phyloP scores from a whole-genome alignment of 2,797 vertebrate genomes.

The Lepilemur septentrionalis region DNA sequence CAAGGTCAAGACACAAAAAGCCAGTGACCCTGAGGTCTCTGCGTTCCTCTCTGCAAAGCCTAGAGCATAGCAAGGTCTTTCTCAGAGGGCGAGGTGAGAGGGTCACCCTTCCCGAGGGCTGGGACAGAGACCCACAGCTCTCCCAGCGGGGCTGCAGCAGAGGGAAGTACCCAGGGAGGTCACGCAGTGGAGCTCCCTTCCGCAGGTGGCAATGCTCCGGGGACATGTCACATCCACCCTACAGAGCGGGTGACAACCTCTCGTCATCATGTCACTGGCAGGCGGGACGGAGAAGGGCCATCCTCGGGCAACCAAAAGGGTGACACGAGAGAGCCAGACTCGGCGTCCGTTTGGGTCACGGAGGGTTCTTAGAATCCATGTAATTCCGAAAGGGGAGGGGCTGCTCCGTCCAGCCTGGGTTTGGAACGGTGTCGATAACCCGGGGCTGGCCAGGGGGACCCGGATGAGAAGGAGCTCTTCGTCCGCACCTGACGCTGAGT shows the following conservation, averaged over 20 bases:
- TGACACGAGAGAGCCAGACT: not conserved
- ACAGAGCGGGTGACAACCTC: not conserved
- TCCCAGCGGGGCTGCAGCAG: not conserved
- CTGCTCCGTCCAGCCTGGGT: not conserved
- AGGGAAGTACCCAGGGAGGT: not conserved
- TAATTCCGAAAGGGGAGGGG: not conserved
- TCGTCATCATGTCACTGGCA: conserved; percentile 13
- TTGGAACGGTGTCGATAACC: not conserved
- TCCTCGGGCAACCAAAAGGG: conserved; percentile 1
- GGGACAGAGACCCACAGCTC: not conserved
- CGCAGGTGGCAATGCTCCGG: not conserved
- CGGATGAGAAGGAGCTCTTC: not conserved
- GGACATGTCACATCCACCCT: not conserved
- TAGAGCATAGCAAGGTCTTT: not conserved
- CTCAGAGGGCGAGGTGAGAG: not conserved
- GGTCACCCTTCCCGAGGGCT: not conserved
- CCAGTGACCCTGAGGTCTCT: not conserved
- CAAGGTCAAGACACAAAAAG: not conserved
- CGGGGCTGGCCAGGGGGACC: not conserved
- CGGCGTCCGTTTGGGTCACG: not conserved
- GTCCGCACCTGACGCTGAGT: not conserved
- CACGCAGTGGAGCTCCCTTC: not conserved
- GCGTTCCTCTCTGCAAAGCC: not conserved
- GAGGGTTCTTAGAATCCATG: not conserved
- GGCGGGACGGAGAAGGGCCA: not conserved